These are phyloP conservation scores for Plusia festucae DNA, from an alignment of 2,888 invertebrate genomes.

Conservation along the genomic window DNA sequence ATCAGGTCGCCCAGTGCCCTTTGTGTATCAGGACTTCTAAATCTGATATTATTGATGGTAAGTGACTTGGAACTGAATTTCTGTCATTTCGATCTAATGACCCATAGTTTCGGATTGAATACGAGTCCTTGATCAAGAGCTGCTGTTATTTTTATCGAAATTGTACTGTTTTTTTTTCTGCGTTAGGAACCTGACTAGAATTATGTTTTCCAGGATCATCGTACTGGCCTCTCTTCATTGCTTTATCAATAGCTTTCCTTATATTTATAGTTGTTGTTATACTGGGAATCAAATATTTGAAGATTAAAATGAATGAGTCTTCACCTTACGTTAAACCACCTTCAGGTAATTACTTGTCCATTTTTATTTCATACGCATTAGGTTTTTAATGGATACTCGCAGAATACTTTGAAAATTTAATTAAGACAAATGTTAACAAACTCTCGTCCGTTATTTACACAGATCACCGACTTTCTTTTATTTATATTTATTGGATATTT, in stretches of 20 bases:
- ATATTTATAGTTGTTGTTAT: conserved; percentile 83
- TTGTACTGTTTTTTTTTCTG: not conserved
- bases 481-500: not conserved
- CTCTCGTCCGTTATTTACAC: not conserved
- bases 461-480: too few relatives aligned
- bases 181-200: not conserved
- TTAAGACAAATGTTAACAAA: too few relatives aligned
- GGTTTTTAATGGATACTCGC: too few relatives aligned
- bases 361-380: too few relatives aligned
- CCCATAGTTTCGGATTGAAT: too few relatives aligned
- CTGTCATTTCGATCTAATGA: too few relatives aligned
- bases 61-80: conserved; percentile 34
- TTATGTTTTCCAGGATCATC: conserved; percentile 76
- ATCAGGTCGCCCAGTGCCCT: conserved; percentile 81
- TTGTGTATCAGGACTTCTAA: conserved; percentile 84
- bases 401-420: too few relatives aligned
- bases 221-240: conserved; percentile 82
- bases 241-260: conserved; percentile 81
- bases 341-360: too few relatives aligned
- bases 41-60: conserved; percentile 79
- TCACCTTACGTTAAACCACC: conserved; percentile 84
- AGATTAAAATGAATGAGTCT: conserved; percentile 80
- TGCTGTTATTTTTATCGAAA: not conserved
- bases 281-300: conserved; percentile 84
- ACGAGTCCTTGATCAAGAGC: too few relatives aligned